Evolutionary conservation across 2,888 invertebrate species (phyloP), one percentile per base, ranked within the genome.

Genomic region (Lampropteryx suffumata): DNA sequence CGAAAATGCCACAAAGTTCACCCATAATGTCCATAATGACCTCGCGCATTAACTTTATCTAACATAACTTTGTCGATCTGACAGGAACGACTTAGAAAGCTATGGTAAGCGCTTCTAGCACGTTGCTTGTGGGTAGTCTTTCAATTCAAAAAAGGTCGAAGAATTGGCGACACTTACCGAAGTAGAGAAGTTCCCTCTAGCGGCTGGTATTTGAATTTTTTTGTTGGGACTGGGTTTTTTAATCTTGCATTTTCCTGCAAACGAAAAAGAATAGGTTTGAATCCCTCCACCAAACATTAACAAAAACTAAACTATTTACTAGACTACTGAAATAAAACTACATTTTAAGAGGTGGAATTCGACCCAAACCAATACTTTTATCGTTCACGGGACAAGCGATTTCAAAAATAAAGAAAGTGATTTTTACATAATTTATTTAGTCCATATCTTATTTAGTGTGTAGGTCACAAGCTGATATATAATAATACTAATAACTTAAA

Each of bases 291-390:
- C 82, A 50, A 62, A 59, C 49, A 59, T 57, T 64, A 63, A 72
- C 55, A 52, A 48, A 61, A 46, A 48, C 56, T 61, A 55, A 50
- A 57, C 35, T 59, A 64, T 60, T 64, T 12, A 13, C 45, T 32
- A 47, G 50, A 7, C 30, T 37, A 61, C 32, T 39, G 43, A 59
- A 60, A 53, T 55, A 50, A 46, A 59, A 53, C 61, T 64, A 59
- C 42, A 57, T n/a, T n/a, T n/a, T n/a, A n/a, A n/a, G n/a, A 65
- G 76, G 83, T 84, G 85, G 84, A 86, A 76, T 69, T 75, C 76
- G 82, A 85, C 84, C 82, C 85, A 85, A 83, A 82, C 74, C 81
- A 79, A 82, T 73, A 66, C 69, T 74, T 80, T 6, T 70, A 46
- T 60, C 58, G 65, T 65, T 67, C 10, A 43, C 42, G 30, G 39